Evolutionary conservation across 1,140 invertebrate species (phyloP).

Genomic region (Gryllus bimaculatus): DNA sequence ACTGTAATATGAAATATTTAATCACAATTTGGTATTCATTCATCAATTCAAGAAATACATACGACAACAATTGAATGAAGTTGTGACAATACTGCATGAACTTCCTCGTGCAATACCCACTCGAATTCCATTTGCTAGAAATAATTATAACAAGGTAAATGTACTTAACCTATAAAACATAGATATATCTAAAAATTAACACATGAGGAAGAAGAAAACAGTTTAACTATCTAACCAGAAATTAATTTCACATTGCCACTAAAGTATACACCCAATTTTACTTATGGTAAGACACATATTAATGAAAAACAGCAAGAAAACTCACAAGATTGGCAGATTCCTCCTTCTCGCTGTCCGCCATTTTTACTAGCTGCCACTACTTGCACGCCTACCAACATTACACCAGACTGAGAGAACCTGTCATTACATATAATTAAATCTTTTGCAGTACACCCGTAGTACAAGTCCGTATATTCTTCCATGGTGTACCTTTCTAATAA

Average conservation of each 20-base stretch:
- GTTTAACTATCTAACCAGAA: not conserved
- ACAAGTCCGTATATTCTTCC: too few relatives aligned
- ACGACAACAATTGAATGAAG: conserved; percentile 74
- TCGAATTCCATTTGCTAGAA: conserved; percentile 87
- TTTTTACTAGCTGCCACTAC: conserved; percentile 28
- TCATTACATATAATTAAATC: too few relatives aligned
- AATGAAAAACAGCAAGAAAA: conserved; percentile 26
- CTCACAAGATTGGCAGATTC: conserved; percentile 75
- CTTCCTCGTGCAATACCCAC: conserved; percentile 83
- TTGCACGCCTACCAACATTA: not conserved
- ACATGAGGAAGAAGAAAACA: not conserved
- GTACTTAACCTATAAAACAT: not conserved
- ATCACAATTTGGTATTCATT: not conserved
- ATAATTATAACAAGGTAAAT: conserved; percentile 12
- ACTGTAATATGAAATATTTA: not conserved
- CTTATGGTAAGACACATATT: not conserved
- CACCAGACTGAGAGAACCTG: not conserved
- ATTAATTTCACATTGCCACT: not conserved
- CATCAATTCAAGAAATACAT: conserved; percentile 33
- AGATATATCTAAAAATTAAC: not conserved
- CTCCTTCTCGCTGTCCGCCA: conserved; percentile 75
- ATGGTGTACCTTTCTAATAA: too few relatives aligned
- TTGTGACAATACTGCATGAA: conserved; percentile 75
- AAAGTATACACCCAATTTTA: not conserved
- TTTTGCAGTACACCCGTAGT: too few relatives aligned